Evolutionary conservation across 2,113 vertebrate genomes (phyloP).

Genomic region (Poeciliopsis occidentalis): DNA sequence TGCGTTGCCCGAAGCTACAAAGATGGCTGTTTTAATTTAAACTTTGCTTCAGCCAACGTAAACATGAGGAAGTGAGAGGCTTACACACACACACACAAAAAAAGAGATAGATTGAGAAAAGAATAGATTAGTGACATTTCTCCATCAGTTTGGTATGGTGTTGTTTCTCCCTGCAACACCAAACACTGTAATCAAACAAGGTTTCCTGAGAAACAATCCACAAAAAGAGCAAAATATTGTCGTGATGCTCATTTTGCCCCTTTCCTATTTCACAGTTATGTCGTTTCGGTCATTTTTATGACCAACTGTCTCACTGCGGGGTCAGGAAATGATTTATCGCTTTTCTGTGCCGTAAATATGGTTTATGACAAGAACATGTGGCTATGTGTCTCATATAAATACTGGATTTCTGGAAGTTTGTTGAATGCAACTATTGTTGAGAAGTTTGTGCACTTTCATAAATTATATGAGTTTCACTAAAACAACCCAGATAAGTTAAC

Average conservation of each 20-base stretch:
- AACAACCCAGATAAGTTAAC: no score
- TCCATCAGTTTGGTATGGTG: neutral
- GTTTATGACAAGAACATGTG: neutral
- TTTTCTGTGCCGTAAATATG: no score
- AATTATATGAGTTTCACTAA: no score
- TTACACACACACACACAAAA: conserved; percentile 19
- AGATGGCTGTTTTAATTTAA: conserved; percentile 26
- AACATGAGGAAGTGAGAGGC: conserved; percentile 29
- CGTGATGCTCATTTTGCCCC: neutral
- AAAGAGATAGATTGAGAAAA: conserved; percentile 11
- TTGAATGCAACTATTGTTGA: neutral
- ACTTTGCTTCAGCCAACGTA: conserved; percentile 24
- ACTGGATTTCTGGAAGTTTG: neutral
- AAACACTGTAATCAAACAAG: neutral
- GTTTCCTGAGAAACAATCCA: no score
- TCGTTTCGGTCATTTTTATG: neutral
- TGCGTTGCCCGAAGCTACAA: conserved; percentile 42
- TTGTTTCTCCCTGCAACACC: no score
- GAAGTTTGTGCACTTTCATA: no score
- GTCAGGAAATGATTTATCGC: no score
- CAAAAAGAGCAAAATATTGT: no score
- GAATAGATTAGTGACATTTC: neutral
- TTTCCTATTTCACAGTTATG: neutral
- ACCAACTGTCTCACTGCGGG: no score
- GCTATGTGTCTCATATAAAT: neutral